These are phyloP conservation scores for Xenopus petersii DNA, from an alignment of 2,797 vertebrate species.

Conservation along the genomic window DNA sequence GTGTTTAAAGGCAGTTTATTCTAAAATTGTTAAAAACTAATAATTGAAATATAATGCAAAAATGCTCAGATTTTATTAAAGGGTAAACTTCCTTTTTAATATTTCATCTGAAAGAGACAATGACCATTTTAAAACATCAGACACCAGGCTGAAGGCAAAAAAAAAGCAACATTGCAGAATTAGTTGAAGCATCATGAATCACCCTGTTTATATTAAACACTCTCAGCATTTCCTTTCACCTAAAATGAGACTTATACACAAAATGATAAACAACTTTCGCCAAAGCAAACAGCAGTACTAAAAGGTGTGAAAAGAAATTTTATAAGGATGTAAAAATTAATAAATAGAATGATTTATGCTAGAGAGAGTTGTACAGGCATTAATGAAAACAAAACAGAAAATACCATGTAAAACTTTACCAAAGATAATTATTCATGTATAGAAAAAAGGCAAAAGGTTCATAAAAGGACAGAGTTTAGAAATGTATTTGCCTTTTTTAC, in stretches of 20 bases:
- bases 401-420: no score
- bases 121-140: slow-evolving; percentile 47
- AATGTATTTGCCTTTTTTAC: no score
- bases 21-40: no score
- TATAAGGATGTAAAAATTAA: slow-evolving; percentile 54
- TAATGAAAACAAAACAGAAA: slow-evolving; percentile 1
- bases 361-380: slow-evolving; percentile 33
- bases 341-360: slow-evolving; percentile 51
- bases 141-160: slow-evolving; percentile 57
- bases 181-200: slow-evolving; percentile 74
- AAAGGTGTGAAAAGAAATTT: slow-evolving; percentile 74
- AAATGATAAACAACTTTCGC: slow-evolving; percentile 82
- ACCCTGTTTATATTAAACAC: slow-evolving; percentile 69
- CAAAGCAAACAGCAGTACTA: slow-evolving; percentile 71
- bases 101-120: neutral
- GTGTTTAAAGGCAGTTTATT: neutral
- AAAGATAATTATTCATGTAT: no score
- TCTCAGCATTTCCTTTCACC: slow-evolving; percentile 77
- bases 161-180: slow-evolving; percentile 61
- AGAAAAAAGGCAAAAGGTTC: no score
- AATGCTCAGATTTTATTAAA: no score
- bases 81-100: no score
- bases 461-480: no score
- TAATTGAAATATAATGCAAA: no score
- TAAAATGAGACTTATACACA: slow-evolving; percentile 69